phyloP scores from a whole-genome alignment of 1,140 invertebrate species.

The Prorops nasuta region DNA sequence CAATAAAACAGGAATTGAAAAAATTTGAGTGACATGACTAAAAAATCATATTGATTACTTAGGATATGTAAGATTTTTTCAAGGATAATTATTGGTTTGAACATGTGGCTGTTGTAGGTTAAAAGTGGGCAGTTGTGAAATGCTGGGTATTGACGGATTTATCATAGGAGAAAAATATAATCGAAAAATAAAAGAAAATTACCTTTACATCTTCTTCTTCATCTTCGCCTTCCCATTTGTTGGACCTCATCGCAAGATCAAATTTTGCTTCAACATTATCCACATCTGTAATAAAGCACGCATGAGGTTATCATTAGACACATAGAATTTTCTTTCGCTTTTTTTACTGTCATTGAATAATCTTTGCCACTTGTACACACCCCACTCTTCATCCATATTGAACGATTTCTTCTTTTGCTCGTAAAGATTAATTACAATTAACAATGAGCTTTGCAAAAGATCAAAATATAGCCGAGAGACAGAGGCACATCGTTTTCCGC shows the following conservation, averaged over 20 bases:
- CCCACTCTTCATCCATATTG: constrained; percentile 30
- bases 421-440: too few species aligned
- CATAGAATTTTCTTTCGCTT: background rate
- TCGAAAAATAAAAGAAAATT: constrained; percentile 23
- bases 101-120: constrained; percentile 38
- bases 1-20: background rate
- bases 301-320: constrained; percentile 24
- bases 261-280: constrained; percentile 46
- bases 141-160: too few species aligned
- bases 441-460: too few species aligned
- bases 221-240: constrained; percentile 88
- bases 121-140: too few species aligned
- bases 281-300: constrained; percentile 41
- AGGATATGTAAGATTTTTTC: constrained; percentile 3
- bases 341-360: background rate
- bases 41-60: background rate
- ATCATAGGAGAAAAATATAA: background rate
- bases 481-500: too few species aligned
- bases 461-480: too few species aligned
- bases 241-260: constrained; percentile 50
- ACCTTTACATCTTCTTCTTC: constrained; percentile 82
- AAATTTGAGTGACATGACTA: background rate
- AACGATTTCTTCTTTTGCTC: background rate
- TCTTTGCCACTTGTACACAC: constrained; percentile 9
- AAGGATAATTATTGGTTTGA: constrained; percentile 1